Base-by-base conservation (phyloP, 1,140 invertebrate genomes). In the Marisa cornuarietis region DNA sequence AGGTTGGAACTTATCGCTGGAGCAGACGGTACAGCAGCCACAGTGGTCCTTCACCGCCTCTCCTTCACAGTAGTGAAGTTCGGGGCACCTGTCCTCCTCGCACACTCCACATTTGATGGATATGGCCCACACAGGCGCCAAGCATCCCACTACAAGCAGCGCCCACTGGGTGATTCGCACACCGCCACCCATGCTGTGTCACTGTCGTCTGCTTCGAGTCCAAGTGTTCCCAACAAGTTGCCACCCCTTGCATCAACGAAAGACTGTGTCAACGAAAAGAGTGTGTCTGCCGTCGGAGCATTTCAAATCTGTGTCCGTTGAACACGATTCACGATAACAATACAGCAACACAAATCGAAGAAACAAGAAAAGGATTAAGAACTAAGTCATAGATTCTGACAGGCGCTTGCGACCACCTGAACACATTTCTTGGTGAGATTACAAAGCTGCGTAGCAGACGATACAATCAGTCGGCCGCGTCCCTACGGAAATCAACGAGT, bases 41-140 rank as follows among this genome's bases (percentile, higher is more conserved):
- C 86, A 87, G 71, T 83, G 79, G 77, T 87, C 86, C 78, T 85
- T 86, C 58, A 84, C 84, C 31, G 86, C 80, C 58, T 84, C 65
- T 16, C 82, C 85, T 10, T 81, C 81, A 72, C 86, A 87, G 66
- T 85, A 87, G 62, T 83, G 81, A 22, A 87, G 78, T 51, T 83
- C 80, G 13, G 85, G 83, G 75, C 86, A 87, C 68, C 80, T 82
- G 8, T 77, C 65, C 22, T 81, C 72, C 22, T 86, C 82, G 80
- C 85, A 86, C 62, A 82, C 73, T 4, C 71, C 83, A 81, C 86
- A 87, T 18, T 78, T 75, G 16, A 58, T 71, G 68, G 62, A 81
- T 58, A 79, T 65, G 58, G 58, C 72, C 66, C 61, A 42, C 49
- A 68, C 31, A 71, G 16, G 31, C 63, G 66, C 18, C 49, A 42